phyloP scores from a whole-genome alignment of 2,113 vertebrate genomes.

The Charadrius vociferus region DNA sequence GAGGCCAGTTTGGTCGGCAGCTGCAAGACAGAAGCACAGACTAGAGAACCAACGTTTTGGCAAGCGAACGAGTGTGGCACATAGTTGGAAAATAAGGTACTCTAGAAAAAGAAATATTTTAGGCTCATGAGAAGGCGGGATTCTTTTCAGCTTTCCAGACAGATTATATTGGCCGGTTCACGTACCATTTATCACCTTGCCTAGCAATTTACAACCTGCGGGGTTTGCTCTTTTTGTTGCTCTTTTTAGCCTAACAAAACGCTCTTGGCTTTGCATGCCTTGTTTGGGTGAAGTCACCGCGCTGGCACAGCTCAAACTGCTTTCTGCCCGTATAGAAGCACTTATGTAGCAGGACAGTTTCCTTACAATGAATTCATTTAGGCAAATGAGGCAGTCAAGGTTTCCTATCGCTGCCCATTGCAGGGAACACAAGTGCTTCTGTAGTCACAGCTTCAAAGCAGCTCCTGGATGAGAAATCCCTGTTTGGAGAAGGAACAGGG shows the following conservation, averaged over 20 bases:
- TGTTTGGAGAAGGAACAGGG: neutral
- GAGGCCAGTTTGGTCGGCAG: neutral
- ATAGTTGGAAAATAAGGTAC: neutral
- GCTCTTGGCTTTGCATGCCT: neutral
- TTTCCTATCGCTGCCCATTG: neutral
- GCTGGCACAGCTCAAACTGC: neutral
- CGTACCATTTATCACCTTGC: neutral
- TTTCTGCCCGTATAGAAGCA: neutral
- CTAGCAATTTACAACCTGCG: neutral
- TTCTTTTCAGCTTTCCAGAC: constrained; percentile 19
- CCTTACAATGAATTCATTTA: neutral
- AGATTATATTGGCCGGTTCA: neutral
- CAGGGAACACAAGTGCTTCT: neutral
- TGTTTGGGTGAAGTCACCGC: neutral
- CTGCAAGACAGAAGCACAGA: neutral
- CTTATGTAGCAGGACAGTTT: neutral
- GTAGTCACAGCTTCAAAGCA: neutral
- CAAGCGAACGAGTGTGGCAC: neutral
- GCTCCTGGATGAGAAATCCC: neutral
- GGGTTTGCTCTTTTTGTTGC: neutral
- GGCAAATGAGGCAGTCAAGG: neutral
- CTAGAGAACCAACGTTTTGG: neutral
- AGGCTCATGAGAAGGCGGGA: neutral
- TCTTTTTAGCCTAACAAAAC: neutral
- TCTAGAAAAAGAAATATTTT: neutral